Evolutionary conservation across 2,888 invertebrate genomes (phyloP).

Genomic region (Agriopis aurantiaria): DNA sequence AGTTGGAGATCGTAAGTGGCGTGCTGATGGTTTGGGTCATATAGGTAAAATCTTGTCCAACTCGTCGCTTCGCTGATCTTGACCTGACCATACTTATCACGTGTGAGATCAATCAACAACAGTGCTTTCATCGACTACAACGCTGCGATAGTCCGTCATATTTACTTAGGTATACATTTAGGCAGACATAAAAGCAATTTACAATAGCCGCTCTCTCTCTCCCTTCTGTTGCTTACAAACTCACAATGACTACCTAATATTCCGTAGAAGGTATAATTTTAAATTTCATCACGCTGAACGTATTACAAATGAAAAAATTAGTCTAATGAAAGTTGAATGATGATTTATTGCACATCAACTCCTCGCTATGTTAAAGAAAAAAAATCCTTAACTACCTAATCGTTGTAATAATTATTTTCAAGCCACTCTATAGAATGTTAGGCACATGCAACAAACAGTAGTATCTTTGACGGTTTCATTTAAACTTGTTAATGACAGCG

Average conservation of each 20-base stretch:
- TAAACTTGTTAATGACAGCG: conserved; percentile 24
- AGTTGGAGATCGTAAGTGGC: no score
- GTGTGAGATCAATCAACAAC: neutral
- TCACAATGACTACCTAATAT: conserved; percentile 33
- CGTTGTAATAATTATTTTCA: neutral
- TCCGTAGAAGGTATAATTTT: conserved; percentile 9
- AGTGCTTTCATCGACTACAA: neutral
- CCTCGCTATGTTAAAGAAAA: no score
- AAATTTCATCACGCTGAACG: conserved; percentile 9
- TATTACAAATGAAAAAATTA: conserved; percentile 5
- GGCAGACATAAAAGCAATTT: conserved; percentile 44
- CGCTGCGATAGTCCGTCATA: conserved; percentile 4
- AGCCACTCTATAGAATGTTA: neutral
- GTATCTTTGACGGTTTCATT: neutral
- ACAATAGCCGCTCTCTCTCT: conserved; percentile 34
- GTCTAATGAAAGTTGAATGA: neutral
- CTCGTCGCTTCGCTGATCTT: no score
- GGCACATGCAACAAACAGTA: neutral
- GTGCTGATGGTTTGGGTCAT: no score
- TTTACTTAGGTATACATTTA: conserved; percentile 23
- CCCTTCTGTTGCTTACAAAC: conserved; percentile 30
- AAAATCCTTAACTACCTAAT: neutral
- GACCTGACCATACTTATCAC: neutral
- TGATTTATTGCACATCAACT: neutral
- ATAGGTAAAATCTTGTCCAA: no score